A percentile compares a stretch with the other conserved stretches of the same genome.
phyloP scores from a whole-genome alignment of 2,888 invertebrate species.

The Zaprionus obscuricornis region DNA sequence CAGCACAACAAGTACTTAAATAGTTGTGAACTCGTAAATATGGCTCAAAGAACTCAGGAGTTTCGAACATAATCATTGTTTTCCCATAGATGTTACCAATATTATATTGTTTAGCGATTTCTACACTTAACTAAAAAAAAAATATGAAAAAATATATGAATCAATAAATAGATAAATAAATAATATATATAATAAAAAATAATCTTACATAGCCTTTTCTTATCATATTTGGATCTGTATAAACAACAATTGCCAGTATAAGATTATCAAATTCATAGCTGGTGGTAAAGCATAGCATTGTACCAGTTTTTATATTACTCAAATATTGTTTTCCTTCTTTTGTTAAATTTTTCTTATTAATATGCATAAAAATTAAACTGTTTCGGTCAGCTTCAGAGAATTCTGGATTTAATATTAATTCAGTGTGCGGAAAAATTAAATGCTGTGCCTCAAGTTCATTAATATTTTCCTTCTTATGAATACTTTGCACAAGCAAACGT shows the following conservation, averaged over 20 bases:
- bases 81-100: conserved; percentile 76
- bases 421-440: conserved; percentile 51
- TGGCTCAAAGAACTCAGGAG: conserved; percentile 91
- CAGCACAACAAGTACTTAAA: conserved; percentile 85
- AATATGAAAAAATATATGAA: too few relatives aligned
- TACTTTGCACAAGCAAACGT: conserved; percentile 83
- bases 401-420: conserved; percentile 71
- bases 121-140: conserved; percentile 74
- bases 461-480: conserved; percentile 21
- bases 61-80: conserved; percentile 88
- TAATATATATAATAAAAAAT: not conserved
- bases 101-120: conserved; percentile 77
- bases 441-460: conserved; percentile 18
- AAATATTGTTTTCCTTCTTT: conserved; percentile 26
- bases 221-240: conserved; percentile 85
- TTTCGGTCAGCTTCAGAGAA: conserved; percentile 64
- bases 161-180: conserved; percentile 6
- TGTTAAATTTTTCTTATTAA: conserved; percentile 18
- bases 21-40: conserved; percentile 89
- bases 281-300: conserved; percentile 88
- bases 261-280: conserved; percentile 87
- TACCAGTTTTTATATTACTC: conserved; percentile 84
- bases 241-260: conserved; percentile 88
- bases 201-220: conserved; percentile 85
- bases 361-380: conserved; percentile 56